A percentile compares a stretch with the other conserved stretches of the same genome.
phyloP scores from a whole-genome alignment of 2,888 invertebrate genomes.

The Atrina japonica region DNA sequence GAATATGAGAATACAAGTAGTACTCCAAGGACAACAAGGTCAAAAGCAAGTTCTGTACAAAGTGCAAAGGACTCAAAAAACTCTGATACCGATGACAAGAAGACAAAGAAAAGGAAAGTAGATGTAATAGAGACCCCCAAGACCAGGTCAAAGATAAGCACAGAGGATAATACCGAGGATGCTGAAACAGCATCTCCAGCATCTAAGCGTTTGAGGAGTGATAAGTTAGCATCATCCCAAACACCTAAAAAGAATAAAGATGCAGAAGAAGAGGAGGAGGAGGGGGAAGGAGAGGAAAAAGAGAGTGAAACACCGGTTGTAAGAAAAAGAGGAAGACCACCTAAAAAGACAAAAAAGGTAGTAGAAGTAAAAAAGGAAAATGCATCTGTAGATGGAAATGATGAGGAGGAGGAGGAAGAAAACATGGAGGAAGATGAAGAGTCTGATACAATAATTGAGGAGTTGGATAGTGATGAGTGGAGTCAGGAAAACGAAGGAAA shows the following conservation, averaged over 20 bases:
- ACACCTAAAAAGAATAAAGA: background rate
- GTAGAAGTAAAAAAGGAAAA: background rate
- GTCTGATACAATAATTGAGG: constrained; percentile 2
- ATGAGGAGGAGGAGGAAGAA: background rate
- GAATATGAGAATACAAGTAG: background rate
- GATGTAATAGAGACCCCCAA: background rate
- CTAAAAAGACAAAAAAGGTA: constrained; percentile 6
- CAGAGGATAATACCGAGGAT: background rate
- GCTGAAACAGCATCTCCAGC: background rate
- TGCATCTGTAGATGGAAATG: background rate
- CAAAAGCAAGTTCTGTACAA: background rate
- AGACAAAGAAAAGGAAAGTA: constrained; percentile 6
- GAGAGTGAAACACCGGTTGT: background rate
- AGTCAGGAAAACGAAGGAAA: background rate
- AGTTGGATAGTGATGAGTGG: constrained; percentile 1
- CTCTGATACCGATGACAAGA: background rate
- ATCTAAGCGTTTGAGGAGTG: background rate
- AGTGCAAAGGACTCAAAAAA: background rate
- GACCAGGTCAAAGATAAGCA: background rate
- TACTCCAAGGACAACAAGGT: background rate
- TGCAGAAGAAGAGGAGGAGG: constrained; percentile 10
- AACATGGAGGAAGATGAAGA: background rate
- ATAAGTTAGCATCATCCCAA: background rate
- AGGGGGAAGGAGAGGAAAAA: background rate
- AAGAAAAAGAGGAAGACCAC: constrained; percentile 10